A percentile compares a stretch with the other conserved stretches of the same genome.
phyloP scores from a whole-genome alignment of 2,113 vertebrate species.

The Lycocorax pyrrhopterus region DNA sequence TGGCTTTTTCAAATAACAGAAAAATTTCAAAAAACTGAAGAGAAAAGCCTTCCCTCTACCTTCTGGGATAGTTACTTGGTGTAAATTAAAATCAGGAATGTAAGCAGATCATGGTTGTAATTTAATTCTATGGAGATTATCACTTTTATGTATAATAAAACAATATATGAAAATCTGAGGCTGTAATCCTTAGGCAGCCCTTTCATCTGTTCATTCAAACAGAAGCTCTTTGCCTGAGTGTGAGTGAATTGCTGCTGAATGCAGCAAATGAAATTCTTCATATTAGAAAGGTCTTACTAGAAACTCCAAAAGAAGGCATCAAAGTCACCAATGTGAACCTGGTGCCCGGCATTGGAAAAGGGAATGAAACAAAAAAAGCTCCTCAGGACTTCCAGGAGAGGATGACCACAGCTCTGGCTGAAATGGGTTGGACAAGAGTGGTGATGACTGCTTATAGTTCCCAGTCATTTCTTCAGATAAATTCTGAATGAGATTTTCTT shows the following conservation, averaged over 20 bases:
- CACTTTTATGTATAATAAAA: conserved; percentile 57
- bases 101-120: conserved; percentile 31
- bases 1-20: conserved; percentile 27
- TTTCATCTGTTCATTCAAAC: conserved; percentile 42
- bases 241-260: neutral
- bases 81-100: conserved; percentile 48
- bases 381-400: neutral
- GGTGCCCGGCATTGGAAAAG: neutral
- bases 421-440: neutral
- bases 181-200: conserved; percentile 12
- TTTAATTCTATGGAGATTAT: conserved; percentile 46
- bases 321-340: neutral
- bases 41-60: neutral
- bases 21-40: neutral
- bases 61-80: conserved; percentile 14
- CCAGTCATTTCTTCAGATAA: neutral
- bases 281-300: neutral
- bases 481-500: neutral
- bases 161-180: conserved; percentile 44
- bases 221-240: neutral
- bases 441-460: neutral
- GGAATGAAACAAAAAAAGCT: neutral
- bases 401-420: neutral
- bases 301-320: neutral
- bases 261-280: neutral